Base-by-base conservation (phyloP, 1,140 invertebrate species). In the Acromyrmex echinatior region DNA sequence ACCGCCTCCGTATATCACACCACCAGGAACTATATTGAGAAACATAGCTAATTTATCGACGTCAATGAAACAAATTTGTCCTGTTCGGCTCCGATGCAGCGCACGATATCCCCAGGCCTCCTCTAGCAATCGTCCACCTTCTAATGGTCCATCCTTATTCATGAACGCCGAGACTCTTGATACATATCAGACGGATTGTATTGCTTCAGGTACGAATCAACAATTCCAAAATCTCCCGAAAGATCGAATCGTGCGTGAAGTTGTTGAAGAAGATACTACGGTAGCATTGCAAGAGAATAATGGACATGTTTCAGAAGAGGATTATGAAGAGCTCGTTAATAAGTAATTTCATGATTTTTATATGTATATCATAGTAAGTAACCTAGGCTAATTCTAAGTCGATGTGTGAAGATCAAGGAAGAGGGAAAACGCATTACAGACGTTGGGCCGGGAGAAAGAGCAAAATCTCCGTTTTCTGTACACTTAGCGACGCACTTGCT, bases 1-100 rank as follows among this genome's bases (percentile, higher is more conserved):
- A 25, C 95, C 95, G 2, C 95, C 95, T 2, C 94, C 95, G 9
- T 95, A 95, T 71, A 78, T 95, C 4, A 95, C 94, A 31, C 94
- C 95, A 21, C 92, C 95, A 2, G 89, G 88, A 81, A 93, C 91
- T 3, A 91, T 93, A 49, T 80, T 86, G 12, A 91, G 91, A 86
- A 92, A 91, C 70, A 79, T 92, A 56, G 53, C 58, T 6, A 71
- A 58, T 56, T 35, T 88, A 16, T 76, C 91, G 16, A 45, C 60
- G 28, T 78, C 35, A 21, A 28, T n/a, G 77, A 79, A 3, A 62
- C 65, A 25, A 39, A 70, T 9, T 25, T 56, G 0, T 65, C 25
- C 62, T 14, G 78, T 39, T 71, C 74, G 90, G 93, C 49, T 89
- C 1, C 88, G 74, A 10, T 81, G 49, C 14, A 49, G 62, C 5